Base-by-base conservation (phyloP, 2,797 vertebrate genomes). In the Parambassis ranga region DNA sequence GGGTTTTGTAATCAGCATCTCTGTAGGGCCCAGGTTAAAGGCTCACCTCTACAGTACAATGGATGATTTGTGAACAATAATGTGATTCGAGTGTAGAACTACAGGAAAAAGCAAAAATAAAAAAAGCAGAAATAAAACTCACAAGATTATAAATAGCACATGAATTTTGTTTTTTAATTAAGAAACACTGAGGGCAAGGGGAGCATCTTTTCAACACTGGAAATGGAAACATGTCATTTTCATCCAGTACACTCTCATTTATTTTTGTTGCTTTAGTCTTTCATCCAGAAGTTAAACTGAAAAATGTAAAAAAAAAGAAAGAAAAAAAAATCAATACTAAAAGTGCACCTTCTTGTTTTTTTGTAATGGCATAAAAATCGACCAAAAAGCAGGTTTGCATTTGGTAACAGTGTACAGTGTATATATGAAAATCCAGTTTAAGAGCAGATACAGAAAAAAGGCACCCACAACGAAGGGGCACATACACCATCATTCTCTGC, bases 81-180 rank as follows among this genome's bases (percentile, higher is more conserved):
- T 4, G 20, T 18, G 60, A 63, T 43, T 22, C 49, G 7, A 9
- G n/a, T 15, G 18, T 36, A 30, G 23, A 46, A n/a, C 10, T 10
- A 10, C 10, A 5, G 5, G 20, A 7, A 13, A 11, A 6, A 39
- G 31, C 15, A 35, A 6, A 28, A 28, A 27, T 23, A 11, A 50
- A 63, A 46, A 38, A 36, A n/a, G n/a, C n/a, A n/a, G n/a, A n/a
- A 81, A 70, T 39, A 75, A 77, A 79, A 66, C 35, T 63, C 79
- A 75, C 32, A 30, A 69, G 51, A 81, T 81, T 79, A 90, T 78
- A 88, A 90, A 90, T 82, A 89, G 88, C 88, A 89, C 86, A 90
- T 87, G 83, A 90, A 88, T 87, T 89, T 89, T 77, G 70, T 84
- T 85, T 92, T n/a, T 92, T 91, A 91, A 87, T 91, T 87, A 90